Conservation (phyloP, 1,140 invertebrate genomes). For the Apis cerana region DNA sequence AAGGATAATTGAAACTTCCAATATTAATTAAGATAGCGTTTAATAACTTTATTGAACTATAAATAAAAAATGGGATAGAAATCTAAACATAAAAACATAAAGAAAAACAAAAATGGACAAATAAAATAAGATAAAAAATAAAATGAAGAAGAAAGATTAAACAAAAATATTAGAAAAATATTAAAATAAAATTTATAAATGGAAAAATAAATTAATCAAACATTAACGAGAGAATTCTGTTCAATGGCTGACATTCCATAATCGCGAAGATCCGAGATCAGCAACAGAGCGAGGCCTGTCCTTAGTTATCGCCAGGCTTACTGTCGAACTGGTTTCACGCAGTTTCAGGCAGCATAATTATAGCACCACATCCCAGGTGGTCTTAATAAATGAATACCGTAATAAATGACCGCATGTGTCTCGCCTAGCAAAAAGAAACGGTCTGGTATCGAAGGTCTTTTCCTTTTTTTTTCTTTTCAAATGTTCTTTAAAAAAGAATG, state of each 20-base stretch:
- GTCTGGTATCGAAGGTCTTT: neutral
- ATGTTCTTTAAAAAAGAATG: neutral
- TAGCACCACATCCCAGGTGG: conserved; percentile 42
- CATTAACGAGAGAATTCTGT: neutral
- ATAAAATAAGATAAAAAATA: too few species aligned
- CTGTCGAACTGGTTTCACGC: conserved; percentile 52
- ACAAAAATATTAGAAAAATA: too few species aligned
- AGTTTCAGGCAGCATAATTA: conserved; percentile 36
- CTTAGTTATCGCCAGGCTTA: conserved; percentile 29
- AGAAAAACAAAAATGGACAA: neutral
- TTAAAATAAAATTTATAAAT: too few species aligned
- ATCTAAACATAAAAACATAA: neutral
- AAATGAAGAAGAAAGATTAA: too few species aligned
- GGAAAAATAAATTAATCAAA: neutral
- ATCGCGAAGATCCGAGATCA: neutral
- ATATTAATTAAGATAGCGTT: neutral
- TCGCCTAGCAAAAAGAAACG: neutral
- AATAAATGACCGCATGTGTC: conserved; percentile 30
- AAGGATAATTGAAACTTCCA: neutral
- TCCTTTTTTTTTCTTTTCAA: neutral
- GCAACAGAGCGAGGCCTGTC: neutral
- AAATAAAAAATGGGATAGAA: neutral
- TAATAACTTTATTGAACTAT: neutral
- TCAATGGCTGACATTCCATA: neutral
- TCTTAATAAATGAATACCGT: conserved; percentile 50